A percentile compares a stretch with the other conserved stretches of the same genome.
Evolutionary conservation across 1,140 invertebrate genomes (phyloP).

Genomic region (Drosophila lacteicornis): DNA sequence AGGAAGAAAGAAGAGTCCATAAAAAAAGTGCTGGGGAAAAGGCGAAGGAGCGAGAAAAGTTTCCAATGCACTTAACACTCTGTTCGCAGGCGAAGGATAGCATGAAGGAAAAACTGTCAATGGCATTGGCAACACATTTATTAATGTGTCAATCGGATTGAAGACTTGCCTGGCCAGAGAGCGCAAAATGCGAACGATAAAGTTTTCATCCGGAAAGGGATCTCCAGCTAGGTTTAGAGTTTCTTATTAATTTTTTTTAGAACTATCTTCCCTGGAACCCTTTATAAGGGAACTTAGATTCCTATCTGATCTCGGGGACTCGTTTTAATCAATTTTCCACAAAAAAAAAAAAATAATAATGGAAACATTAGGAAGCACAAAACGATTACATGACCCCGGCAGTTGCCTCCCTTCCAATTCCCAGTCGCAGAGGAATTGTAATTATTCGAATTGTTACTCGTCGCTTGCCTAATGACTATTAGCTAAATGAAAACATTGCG

Average conservation of each 20-base stretch:
- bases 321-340: constrained; percentile 67
- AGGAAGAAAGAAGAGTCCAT: constrained; percentile 41
- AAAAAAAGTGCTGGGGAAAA: constrained; percentile 20
- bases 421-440: constrained; percentile 49
- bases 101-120: constrained; percentile 64
- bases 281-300: not conserved
- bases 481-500: constrained; percentile 83
- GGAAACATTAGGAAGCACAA: constrained; percentile 62
- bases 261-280: not conserved
- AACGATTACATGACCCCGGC: constrained; percentile 66
- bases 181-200: constrained; percentile 18
- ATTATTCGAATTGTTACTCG: constrained; percentile 65
- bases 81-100: constrained; percentile 40
- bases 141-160: constrained; percentile 81
- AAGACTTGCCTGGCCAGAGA: constrained; percentile 37
- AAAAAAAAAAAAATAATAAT: constrained; percentile 36
- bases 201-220: constrained; percentile 18
- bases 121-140: constrained; percentile 76
- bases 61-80: constrained; percentile 82
- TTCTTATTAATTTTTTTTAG: not conserved
- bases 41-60: constrained; percentile 51
- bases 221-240: constrained; percentile 1
- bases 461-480: constrained; percentile 74
- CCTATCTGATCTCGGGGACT: not conserved
- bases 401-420: constrained; percentile 7